A percentile compares a stretch with the other conserved stretches of the same genome.
phyloP scores from a whole-genome alignment of 2,888 invertebrate genomes.

The Meloe dianella region DNA sequence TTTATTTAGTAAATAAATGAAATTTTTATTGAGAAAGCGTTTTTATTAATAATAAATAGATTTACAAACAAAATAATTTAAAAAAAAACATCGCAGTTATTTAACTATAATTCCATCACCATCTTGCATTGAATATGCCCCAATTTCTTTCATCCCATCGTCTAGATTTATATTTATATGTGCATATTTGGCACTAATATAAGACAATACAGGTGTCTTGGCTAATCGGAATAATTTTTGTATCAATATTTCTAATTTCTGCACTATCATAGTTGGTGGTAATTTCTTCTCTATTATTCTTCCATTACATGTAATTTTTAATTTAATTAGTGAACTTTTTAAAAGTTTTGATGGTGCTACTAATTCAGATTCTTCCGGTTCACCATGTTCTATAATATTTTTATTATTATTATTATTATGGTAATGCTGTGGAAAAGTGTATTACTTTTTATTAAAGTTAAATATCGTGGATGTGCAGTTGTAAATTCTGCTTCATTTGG shows the following conservation, averaged over 20 bases:
- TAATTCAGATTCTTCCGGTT: slow-evolving; percentile 78
- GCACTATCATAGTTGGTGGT: slow-evolving; percentile 78
- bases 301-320: slow-evolving; percentile 64
- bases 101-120: slow-evolving; percentile 76
- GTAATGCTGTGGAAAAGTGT: slow-evolving; percentile 11
- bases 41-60: no score
- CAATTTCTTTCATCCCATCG: slow-evolving; percentile 81
- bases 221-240: slow-evolving; percentile 74
- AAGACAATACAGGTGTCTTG: slow-evolving; percentile 58
- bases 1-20: no score
- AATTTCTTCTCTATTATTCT: slow-evolving; percentile 70
- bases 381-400: slow-evolving; percentile 77
- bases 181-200: slow-evolving; percentile 65
- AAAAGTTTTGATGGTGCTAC: slow-evolving; percentile 66
- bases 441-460: slow-evolving; percentile 74
- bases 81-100: slow-evolving; percentile 5
- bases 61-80: slow-evolving; percentile 1
- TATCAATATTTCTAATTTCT: slow-evolving; percentile 81
- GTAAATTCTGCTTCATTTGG: slow-evolving; percentile 65
- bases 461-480: slow-evolving; percentile 77
- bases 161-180: slow-evolving; percentile 77
- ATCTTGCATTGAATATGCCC: slow-evolving; percentile 83
- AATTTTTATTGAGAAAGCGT: no score
- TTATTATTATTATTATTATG: slow-evolving; percentile 22
- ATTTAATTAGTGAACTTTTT: slow-evolving; percentile 71